Evolutionary conservation across 2,113 vertebrate species (phyloP).

Genomic region (Clarias macrocephalus): DNA sequence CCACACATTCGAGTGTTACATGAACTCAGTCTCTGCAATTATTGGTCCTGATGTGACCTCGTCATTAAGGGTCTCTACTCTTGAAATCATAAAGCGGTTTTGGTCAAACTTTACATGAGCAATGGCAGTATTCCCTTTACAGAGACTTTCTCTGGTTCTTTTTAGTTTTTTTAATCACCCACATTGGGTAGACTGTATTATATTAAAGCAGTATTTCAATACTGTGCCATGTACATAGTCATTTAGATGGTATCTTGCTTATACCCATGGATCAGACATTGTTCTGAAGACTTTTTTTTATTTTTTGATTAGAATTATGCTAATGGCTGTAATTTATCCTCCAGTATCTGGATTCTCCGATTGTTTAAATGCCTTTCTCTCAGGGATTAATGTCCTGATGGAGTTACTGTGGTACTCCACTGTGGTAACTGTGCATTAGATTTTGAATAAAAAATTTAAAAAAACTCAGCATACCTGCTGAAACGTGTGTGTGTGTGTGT

Average conservation of each 20-base stretch:
- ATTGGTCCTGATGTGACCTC: background rate
- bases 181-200: slow-evolving; percentile 89
- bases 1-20: slow-evolving; percentile 8
- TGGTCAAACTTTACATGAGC: slow-evolving; percentile 60
- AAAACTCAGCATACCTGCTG: slow-evolving; percentile 80
- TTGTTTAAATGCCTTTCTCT: slow-evolving; percentile 77
- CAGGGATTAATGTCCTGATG: slow-evolving; percentile 86
- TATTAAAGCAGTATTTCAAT: slow-evolving; percentile 87
- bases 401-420: slow-evolving; percentile 74
- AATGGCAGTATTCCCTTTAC: slow-evolving; percentile 58
- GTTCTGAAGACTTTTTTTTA: slow-evolving; percentile 67
- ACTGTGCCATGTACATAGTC: slow-evolving; percentile 77
- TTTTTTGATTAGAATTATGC: slow-evolving; percentile 66
- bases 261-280: slow-evolving; percentile 81
- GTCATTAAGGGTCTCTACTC: background rate
- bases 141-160: slow-evolving; percentile 56
- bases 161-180: slow-evolving; percentile 75
- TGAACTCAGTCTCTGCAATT: background rate
- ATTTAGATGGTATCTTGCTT: slow-evolving; percentile 65
- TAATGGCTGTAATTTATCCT: slow-evolving; percentile 81
- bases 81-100: slow-evolving; percentile 39
- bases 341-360: slow-evolving; percentile 86
- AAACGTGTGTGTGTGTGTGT: slow-evolving; percentile 49
- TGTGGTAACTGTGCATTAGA: slow-evolving; percentile 70
- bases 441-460: slow-evolving; percentile 75